These are phyloP conservation scores for Andrena minutula DNA, from an alignment of 2,888 invertebrate genomes.

Conservation along the genomic window DNA sequence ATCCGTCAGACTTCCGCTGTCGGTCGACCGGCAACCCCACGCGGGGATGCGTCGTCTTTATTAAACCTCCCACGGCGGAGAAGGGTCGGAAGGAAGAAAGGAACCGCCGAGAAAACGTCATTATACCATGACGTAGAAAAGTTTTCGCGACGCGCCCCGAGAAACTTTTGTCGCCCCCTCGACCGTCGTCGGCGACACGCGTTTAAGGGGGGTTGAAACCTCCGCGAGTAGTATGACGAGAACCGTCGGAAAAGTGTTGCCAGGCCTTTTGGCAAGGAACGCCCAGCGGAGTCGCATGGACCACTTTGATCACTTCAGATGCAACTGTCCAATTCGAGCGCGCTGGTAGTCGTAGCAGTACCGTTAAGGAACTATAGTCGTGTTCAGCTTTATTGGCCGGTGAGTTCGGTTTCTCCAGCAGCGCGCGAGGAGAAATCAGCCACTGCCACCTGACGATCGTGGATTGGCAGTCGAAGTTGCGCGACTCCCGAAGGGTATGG, in stretches of 20 bases:
- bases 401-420: no score
- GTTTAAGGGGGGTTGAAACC: not conserved
- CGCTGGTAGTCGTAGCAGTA: no score
- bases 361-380: no score
- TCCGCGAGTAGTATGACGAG: constrained; percentile 16
- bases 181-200: constrained; percentile 1
- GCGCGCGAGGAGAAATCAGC: no score
- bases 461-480: no score
- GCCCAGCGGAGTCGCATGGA: not conserved
- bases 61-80: constrained; percentile 19
- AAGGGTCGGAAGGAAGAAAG: not conserved
- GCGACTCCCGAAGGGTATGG: no score
- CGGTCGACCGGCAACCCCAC: constrained; percentile 1
- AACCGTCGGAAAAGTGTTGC: not conserved
- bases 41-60: constrained; percentile 41
- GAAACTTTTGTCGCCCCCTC: constrained; percentile 33
- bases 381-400: no score
- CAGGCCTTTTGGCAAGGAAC: constrained; percentile 5
- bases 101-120: constrained; percentile 35
- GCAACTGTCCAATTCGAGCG: no score
- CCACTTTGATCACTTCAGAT: not conserved
- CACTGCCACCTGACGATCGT: no score
- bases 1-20: constrained; percentile 12
- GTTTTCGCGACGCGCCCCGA: constrained; percentile 11
- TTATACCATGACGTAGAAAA: constrained; percentile 40